Evolutionary conservation across 2,797 vertebrate species (phyloP).

Genomic region (Diglossa cyanea): DNA sequence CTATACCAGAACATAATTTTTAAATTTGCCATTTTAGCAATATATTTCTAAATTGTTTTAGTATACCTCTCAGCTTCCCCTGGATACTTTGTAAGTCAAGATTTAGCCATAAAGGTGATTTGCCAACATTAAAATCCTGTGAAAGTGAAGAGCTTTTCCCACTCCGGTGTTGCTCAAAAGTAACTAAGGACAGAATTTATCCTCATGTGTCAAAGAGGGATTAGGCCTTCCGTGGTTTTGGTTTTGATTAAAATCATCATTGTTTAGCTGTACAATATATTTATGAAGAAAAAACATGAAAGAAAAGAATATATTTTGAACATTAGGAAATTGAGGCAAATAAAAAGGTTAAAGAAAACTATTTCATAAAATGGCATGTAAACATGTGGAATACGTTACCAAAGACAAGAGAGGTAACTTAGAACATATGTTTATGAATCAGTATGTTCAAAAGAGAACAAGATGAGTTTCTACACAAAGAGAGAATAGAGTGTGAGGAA

Average conservation of each 20-base stretch:
- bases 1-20: neutral
- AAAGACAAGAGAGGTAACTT: slow-evolving; percentile 73
- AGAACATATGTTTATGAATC: slow-evolving; percentile 69
- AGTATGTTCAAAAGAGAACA: slow-evolving; percentile 57
- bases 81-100: neutral
- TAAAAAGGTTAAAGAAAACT: slow-evolving; percentile 70
- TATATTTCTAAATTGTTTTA: neutral
- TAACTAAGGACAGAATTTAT: slow-evolving; percentile 20
- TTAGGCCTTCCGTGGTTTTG: slow-evolving; percentile 52
- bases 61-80: neutral
- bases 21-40: neutral
- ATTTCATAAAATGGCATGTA: slow-evolving; percentile 66
- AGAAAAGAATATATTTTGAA: slow-evolving; percentile 62
- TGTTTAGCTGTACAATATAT: slow-evolving; percentile 71
- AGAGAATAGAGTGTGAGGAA: slow-evolving; percentile 53
- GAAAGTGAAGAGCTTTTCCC: neutral
- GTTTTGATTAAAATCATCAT: slow-evolving; percentile 64
- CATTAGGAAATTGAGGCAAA: slow-evolving; percentile 71
- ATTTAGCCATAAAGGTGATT: neutral
- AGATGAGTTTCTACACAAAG: slow-evolving; percentile 65
- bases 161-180: neutral
- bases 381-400: slow-evolving; percentile 72
- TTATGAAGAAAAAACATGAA: slow-evolving; percentile 70
- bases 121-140: neutral
- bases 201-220: slow-evolving; percentile 32